A percentile compares a stretch with the other conserved stretches of the same genome.
phyloP scores from a whole-genome alignment of 2,888 invertebrate genomes.

The Cartodere bifasciata region DNA sequence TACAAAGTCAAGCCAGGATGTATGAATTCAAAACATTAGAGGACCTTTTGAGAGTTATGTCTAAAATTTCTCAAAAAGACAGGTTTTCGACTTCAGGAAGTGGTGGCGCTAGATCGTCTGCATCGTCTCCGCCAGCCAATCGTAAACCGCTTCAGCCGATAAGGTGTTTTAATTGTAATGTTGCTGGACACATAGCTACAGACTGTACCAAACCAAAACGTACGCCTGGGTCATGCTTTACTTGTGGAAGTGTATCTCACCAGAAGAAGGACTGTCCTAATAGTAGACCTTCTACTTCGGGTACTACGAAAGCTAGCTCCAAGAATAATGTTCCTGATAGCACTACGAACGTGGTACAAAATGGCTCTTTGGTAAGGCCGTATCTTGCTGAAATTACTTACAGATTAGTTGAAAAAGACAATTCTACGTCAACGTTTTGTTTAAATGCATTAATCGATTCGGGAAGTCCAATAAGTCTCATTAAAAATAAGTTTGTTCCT shows the following conservation, averaged over 20 bases:
- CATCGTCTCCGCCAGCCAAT: too few species aligned
- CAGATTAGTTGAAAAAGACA: conserved; percentile 3
- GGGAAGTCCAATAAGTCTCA: conserved; percentile 10
- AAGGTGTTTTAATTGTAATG: conserved; percentile 13
- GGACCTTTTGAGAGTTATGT: conserved; percentile 1
- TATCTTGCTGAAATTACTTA: conserved; percentile 3
- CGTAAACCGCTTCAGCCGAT: too few species aligned
- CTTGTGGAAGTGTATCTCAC: conserved; percentile 10
- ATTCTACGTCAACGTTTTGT: not conserved
- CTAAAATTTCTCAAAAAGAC: too few species aligned
- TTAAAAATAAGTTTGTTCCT: conserved; percentile 7
- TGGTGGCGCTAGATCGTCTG: too few species aligned
- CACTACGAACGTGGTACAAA: too few species aligned
- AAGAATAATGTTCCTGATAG: too few species aligned
- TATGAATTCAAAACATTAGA: not conserved
- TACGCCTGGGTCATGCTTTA: conserved; percentile 11
- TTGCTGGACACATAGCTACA: conserved; percentile 9
- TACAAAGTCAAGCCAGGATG: conserved; percentile 4
- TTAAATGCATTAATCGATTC: conserved; percentile 8
- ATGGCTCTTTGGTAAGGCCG: too few species aligned
- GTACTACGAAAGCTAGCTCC: too few species aligned
- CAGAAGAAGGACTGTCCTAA: conserved; percentile 6
- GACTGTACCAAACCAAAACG: conserved; percentile 11
- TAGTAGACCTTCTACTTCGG: conserved; percentile 1
- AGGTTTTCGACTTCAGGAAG: too few species aligned